A percentile compares a stretch with the other conserved stretches of the same genome.
These are phyloP conservation scores for Epinotia nisella DNA, from an alignment of 2,888 invertebrate species.

Conservation along the genomic window DNA sequence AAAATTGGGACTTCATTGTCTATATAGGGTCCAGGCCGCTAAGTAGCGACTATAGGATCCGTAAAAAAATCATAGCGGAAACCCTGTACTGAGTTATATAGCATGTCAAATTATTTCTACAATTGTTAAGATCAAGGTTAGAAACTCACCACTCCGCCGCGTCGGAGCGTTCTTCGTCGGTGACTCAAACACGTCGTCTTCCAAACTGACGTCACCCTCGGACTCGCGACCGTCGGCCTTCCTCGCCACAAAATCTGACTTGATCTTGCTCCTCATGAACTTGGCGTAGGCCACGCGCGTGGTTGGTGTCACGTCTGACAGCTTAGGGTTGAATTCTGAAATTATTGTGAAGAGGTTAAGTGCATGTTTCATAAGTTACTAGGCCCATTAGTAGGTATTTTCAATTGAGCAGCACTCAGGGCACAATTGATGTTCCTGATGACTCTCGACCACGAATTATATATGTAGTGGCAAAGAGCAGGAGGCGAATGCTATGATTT, in stretches of 20 bases:
- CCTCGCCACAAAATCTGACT: conserved; percentile 78
- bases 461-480: too few relatives aligned
- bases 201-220: conserved; percentile 51
- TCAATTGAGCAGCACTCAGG: neutral
- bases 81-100: too few relatives aligned
- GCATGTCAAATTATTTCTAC: neutral
- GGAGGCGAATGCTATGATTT: too few relatives aligned
- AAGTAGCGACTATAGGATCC: too few relatives aligned
- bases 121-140: neutral
- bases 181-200: conserved; percentile 70
- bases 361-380: neutral
- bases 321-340: conserved; percentile 92
- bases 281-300: conserved; percentile 94
- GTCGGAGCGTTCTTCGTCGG: conserved; percentile 56
- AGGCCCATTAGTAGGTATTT: neutral
- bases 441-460: neutral
- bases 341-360: conserved; percentile 7
- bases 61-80: too few relatives aligned
- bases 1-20: neutral
- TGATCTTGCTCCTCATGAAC: conserved; percentile 91
- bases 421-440: neutral
- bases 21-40: too few relatives aligned
- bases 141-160: conserved; percentile 54
- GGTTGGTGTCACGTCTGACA: conserved; percentile 89
- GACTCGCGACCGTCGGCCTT: conserved; percentile 51